Evolutionary conservation across 2,888 invertebrate genomes (phyloP).

Genomic region (Andrena dorsata): DNA sequence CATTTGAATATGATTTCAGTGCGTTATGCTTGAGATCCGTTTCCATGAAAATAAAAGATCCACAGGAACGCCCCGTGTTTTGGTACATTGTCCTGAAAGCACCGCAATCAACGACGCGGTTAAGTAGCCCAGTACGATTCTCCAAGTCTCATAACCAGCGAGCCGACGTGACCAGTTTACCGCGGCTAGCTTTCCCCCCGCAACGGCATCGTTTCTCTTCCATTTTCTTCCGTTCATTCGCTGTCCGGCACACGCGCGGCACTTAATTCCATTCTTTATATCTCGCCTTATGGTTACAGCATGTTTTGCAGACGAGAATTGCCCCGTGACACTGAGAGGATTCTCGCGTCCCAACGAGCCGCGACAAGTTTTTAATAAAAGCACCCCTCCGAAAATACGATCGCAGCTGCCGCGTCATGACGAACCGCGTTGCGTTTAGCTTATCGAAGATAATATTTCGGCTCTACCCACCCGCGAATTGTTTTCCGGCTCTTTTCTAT

Average conservation of each 20-base stretch:
- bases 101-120: neutral
- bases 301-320: neutral
- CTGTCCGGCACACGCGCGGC: constrained; percentile 12
- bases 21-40: too few species aligned
- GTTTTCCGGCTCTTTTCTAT: neutral
- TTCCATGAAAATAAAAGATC: too few species aligned
- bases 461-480: constrained; percentile 1
- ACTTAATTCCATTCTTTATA: constrained; percentile 45
- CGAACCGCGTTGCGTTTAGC: constrained; percentile 2
- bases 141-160: constrained; percentile 19
- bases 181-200: neutral
- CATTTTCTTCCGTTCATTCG: neutral
- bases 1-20: too few species aligned
- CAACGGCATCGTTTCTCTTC: constrained; percentile 23
- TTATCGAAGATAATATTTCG: constrained; percentile 30
- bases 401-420: constrained; percentile 33
- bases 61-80: too few species aligned
- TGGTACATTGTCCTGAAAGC: too few species aligned
- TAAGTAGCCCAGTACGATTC: neutral
- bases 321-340: neutral
- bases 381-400: constrained; percentile 16
- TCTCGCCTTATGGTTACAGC: neutral
- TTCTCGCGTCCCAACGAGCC: neutral
- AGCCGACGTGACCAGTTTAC: constrained; percentile 37
- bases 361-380: constrained; percentile 50